These are phyloP conservation scores for Unio pictorum DNA, from an alignment of 2,888 invertebrate species.

Conservation along the genomic window DNA sequence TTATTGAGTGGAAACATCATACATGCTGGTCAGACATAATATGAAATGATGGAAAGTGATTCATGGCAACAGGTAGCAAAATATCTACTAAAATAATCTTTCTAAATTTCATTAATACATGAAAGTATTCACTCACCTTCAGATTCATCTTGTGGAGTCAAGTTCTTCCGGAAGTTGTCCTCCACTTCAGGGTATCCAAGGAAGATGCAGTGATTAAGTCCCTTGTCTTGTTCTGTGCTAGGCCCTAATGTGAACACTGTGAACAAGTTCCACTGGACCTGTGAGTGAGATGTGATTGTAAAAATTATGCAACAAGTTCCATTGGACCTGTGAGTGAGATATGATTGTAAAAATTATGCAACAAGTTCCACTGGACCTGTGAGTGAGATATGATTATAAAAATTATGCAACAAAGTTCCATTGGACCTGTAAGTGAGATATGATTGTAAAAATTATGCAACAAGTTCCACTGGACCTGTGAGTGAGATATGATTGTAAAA, in stretches of 20 bases:
- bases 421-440: no score
- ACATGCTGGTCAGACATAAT: background rate
- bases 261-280: slow-evolving; percentile 87
- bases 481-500: no score
- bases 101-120: no score
- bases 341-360: no score
- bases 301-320: slow-evolving; percentile 1
- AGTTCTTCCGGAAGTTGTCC: slow-evolving; percentile 76
- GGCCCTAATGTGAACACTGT: slow-evolving; percentile 53
- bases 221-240: slow-evolving; percentile 28
- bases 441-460: no score
- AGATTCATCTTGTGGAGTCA: slow-evolving; percentile 75
- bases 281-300: background rate
- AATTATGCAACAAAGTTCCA: no score
- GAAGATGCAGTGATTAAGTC: slow-evolving; percentile 68
- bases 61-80: background rate
- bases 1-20: background rate
- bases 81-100: no score
- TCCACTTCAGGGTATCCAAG: slow-evolving; percentile 84
- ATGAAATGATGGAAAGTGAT: background rate
- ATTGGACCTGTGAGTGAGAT: no score
- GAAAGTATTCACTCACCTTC: slow-evolving; percentile 72
- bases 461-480: no score
- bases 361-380: no score
- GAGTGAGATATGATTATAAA: no score